phyloP scores from a whole-genome alignment of 1,140 invertebrate genomes.

The Diorhabda elongata region DNA sequence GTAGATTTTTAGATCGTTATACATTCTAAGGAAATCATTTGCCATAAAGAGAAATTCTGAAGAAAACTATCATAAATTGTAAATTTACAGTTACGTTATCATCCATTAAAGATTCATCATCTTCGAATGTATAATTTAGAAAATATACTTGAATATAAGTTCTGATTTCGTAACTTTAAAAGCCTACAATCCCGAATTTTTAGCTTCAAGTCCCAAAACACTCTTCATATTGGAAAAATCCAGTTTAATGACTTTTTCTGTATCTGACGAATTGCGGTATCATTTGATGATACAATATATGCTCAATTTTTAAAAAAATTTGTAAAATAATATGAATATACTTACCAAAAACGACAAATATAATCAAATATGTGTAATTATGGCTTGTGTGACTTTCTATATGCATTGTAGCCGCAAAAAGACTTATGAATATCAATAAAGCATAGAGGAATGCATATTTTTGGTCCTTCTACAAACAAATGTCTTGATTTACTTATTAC shows the following conservation, averaged over 20 bases:
- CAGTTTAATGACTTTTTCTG: too few relatives aligned
- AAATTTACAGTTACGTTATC: background rate
- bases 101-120: too few relatives aligned
- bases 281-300: background rate
- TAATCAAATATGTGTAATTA: constrained; percentile 33
- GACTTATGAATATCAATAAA: constrained; percentile 34
- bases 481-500: too few relatives aligned
- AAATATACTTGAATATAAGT: too few relatives aligned
- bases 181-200: background rate
- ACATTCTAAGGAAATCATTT: too few relatives aligned
- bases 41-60: too few relatives aligned
- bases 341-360: constrained; percentile 37
- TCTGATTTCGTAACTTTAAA: too few relatives aligned
- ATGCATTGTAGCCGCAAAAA: constrained; percentile 36
- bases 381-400: constrained; percentile 35
- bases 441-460: constrained; percentile 39
- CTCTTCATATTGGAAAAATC: too few relatives aligned
- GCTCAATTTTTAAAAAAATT: background rate
- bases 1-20: too few relatives aligned
- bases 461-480: constrained; percentile 33
- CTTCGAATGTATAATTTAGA: too few relatives aligned
- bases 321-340: background rate
- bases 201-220: too few relatives aligned
- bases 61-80: background rate
- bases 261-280: too few relatives aligned